Evolutionary conservation across 2,888 invertebrate genomes (phyloP), one percentile per base, ranked within the genome.

Genomic region (Caenorhabditis sulstoni): DNA sequence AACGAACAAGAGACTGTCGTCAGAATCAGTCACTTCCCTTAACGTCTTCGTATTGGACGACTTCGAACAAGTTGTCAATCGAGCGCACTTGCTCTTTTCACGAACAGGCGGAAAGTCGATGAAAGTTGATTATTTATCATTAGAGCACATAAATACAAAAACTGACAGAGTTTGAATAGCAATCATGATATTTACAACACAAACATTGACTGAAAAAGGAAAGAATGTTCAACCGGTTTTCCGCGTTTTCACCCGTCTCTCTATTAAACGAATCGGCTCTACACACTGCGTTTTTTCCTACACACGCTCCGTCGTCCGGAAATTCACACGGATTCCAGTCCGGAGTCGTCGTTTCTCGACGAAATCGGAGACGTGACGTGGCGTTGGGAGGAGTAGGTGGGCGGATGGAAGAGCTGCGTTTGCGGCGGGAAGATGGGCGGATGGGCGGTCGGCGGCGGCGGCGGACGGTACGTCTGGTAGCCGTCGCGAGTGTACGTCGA

Each of bases 281-380:
- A 71, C 39, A 64, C 47, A 67, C 55, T 58, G n/a, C 29, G 29
- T 29, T 49, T 23, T 44, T 70, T 39, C 39, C 22, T 29, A 41
- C 45, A 37, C n/a, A n/a, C n/a, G 39, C 16, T 44, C 29, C 23
- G 14, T 23, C 20, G 11, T 22, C 23, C 9, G 44, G 45, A 55
- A 14, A 39, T 4, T 78, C 55, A 85, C 23, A 85, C 83, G 5
- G 83, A 84, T 47, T 84, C 85, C 37, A 85, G 68, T 29, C 85
- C 85, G 20, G 85, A 85, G 67, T 85, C 85, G 41, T 84, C 82
- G 55, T 82, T 74, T 9, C 77, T 47, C 12, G 76, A 70, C 8
- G 77, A 78, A 41, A 61, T 55, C 16, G 78, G 78, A 23, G 78
- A 78, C 9, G 71, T 78, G n/a, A 78, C 62, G 29, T 59, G 66